Conservation (phyloP, 1,140 invertebrate species). For the Tetraneura akinire region DNA sequence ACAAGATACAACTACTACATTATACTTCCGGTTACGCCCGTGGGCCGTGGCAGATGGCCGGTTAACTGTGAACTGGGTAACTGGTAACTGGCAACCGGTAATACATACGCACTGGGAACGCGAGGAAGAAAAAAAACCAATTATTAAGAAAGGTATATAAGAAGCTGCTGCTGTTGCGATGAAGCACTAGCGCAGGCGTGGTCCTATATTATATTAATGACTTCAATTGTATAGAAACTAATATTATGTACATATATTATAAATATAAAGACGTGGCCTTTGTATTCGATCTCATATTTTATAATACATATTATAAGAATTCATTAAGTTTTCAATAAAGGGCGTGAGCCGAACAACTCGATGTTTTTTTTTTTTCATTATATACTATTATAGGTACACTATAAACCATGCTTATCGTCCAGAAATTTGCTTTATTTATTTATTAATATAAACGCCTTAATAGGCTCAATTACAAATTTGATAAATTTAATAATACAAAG, state of each 20-base stretch:
- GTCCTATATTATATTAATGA: neutral
- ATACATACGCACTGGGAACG: neutral
- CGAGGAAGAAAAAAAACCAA: neutral
- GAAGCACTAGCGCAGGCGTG: neutral
- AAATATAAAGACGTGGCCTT: neutral
- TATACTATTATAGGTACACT: no score
- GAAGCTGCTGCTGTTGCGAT: neutral
- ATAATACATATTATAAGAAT: no score
- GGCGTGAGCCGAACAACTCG: no score
- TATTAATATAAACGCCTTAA: no score
- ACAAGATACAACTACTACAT: neutral
- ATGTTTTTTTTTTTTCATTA: no score
- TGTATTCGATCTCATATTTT: neutral
- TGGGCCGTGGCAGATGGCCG: slow-evolving; percentile 15
- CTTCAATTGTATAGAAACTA: neutral
- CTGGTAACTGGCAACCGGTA: no score
- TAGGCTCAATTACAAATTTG: no score
- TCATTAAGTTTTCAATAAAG: no score
- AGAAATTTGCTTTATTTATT: no score
- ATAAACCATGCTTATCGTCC: no score
- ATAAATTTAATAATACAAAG: no score
- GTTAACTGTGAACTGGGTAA: no score
- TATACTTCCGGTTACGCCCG: slow-evolving; percentile 21
- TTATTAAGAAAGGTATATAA: slow-evolving; percentile 21
- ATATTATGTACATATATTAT: neutral